These are phyloP conservation scores for Xanthorhoe spadicearia DNA, from an alignment of 2,888 invertebrate genomes.

Conservation along the genomic window DNA sequence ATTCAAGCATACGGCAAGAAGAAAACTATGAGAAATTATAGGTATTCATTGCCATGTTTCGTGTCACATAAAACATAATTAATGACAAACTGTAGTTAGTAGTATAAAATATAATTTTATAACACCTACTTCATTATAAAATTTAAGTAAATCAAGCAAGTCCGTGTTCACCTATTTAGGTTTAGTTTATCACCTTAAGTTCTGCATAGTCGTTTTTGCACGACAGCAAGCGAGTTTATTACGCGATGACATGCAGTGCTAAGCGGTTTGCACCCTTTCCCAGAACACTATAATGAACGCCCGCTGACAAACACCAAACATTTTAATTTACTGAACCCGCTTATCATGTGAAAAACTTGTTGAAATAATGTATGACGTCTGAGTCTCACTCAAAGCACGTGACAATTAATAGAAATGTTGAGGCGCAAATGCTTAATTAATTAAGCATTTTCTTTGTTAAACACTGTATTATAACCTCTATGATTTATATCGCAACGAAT, in stretches of 20 bases:
- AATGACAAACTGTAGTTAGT: no score
- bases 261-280: slow-evolving; percentile 32
- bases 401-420: not conserved
- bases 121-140: not conserved
- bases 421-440: not conserved
- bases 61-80: no score
- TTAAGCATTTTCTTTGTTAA: no score
- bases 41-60: no score
- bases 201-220: slow-evolving; percentile 21
- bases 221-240: slow-evolving; percentile 30
- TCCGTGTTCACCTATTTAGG: not conserved
- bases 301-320: slow-evolving; percentile 30
- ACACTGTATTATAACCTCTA: no score
- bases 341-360: slow-evolving; percentile 24
- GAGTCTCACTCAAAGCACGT: not conserved
- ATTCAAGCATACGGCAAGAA: no score
- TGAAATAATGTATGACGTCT: slow-evolving; percentile 10
- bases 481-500: no score
- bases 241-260: slow-evolving; percentile 31
- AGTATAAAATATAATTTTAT: not conserved
- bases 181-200: slow-evolving; percentile 22
- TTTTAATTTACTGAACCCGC: slow-evolving; percentile 30
- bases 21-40: no score
- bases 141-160: not conserved
- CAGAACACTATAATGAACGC: slow-evolving; percentile 32